Percentiles rank a stretch among this genome's conserved stretches.
phyloP scores from a whole-genome alignment of 2,797 vertebrate species.

The Crax fasciolata region DNA sequence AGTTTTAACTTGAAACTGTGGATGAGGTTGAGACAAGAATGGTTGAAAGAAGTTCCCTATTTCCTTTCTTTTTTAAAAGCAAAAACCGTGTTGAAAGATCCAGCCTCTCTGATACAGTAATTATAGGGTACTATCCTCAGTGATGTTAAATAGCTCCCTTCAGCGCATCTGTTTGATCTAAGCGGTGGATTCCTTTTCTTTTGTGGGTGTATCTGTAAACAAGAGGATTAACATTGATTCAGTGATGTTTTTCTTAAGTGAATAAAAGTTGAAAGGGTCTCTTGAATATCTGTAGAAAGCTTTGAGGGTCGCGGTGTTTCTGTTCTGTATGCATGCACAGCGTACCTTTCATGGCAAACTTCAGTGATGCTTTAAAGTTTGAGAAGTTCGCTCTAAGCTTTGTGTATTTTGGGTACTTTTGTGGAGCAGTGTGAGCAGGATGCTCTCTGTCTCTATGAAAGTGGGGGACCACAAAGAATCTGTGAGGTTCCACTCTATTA shows the following conservation, averaged over 20 bases:
- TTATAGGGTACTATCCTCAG: constrained; percentile 71
- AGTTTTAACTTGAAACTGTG: constrained; percentile 24
- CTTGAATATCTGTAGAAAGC: constrained; percentile 64
- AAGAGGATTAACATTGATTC: constrained; percentile 75
- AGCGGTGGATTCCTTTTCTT: constrained; percentile 76
- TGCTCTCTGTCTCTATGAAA: neutral
- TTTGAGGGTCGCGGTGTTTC: constrained; percentile 44
- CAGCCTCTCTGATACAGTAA: constrained; percentile 45
- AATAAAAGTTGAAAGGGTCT: constrained; percentile 63
- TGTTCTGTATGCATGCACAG: constrained; percentile 24
- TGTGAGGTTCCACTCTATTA: neutral
- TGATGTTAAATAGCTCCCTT: constrained; percentile 74
- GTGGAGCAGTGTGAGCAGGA: neutral
- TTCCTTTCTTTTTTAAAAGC: constrained; percentile 5
- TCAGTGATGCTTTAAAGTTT: constrained; percentile 25
- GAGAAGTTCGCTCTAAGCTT: constrained; percentile 23
- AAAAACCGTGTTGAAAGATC: constrained; percentile 41
- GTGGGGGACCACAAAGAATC: neutral
- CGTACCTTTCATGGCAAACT: constrained; percentile 18
- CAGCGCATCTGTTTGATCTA: constrained; percentile 69
- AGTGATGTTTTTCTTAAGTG: constrained; percentile 67
- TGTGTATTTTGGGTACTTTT: constrained; percentile 37
- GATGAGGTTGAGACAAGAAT: neutral
- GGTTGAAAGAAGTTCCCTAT: neutral
- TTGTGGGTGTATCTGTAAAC: constrained; percentile 77